phyloP scores from a whole-genome alignment of 2,888 invertebrate species.

The Apodemia hepburni region DNA sequence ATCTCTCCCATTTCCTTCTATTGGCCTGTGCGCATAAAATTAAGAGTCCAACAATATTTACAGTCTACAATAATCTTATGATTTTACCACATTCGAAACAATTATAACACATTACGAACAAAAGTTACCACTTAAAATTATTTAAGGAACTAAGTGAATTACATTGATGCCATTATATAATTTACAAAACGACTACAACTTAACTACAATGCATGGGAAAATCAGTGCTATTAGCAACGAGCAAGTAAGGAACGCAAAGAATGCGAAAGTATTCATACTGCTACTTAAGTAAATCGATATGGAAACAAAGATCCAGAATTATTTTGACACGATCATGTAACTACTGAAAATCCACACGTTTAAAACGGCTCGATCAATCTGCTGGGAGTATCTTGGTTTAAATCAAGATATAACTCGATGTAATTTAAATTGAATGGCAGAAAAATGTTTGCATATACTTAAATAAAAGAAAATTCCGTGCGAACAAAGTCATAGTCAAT shows the following conservation, averaged over 20 bases:
- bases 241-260: background rate
- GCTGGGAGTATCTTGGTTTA: too few species aligned
- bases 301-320: background rate
- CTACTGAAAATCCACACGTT: too few species aligned
- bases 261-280: background rate
- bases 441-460: too few species aligned
- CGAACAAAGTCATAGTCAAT: too few species aligned
- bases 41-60: conserved; percentile 3
- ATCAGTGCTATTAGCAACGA: background rate
- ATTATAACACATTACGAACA: background rate
- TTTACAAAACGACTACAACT: conserved; percentile 2
- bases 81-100: conserved; percentile 1
- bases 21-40: background rate
- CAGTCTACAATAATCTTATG: background rate
- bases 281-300: background rate
- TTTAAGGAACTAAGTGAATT: conserved; percentile 6
- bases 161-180: background rate
- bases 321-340: background rate
- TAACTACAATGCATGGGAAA: conserved; percentile 5
- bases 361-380: too few species aligned
- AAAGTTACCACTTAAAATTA: conserved; percentile 9
- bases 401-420: too few species aligned
- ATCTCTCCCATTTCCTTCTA: too few species aligned
- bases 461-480: too few species aligned
- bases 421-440: too few species aligned